Evolutionary conservation across 2,797 vertebrate species (phyloP), one percentile per base, ranked within the genome.

Genomic region (Helarctos malayanus): DNA sequence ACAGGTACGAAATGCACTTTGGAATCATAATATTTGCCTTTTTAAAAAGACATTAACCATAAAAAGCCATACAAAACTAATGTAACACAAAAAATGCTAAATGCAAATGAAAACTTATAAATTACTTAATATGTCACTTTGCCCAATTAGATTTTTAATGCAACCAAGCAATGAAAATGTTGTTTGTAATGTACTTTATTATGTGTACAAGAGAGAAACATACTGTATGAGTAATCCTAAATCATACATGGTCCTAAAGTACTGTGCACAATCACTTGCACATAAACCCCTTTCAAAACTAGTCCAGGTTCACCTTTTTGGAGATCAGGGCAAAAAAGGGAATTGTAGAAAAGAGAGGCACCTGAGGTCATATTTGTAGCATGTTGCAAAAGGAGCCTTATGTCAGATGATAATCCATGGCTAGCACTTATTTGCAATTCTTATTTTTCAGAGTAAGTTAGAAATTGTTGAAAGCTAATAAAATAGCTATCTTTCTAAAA

Each of bases 401-500:
- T 73, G 71, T 95, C 47, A 96, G 49, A 65, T 84, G 86, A 85
- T 88, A 82, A 76, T 47, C 32, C 5, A 61, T 27, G 45, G 16
- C 61, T 92, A 41, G 41, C 18, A 88, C 5, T 86, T 57, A 41
- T 52, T 61, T 84, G n/a, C 45, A 92, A 59, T 73, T 89, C 71
- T 94, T 82, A 93, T 29, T 96, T 88, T 95, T 90, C 73, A 65
- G 52, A 87, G 54, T 78, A 92, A 76, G 47, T 83, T 65, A 41
- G 32, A 91, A 96, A 89, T 80, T 89, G 32, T 71, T 57, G 29
- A 91, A 96, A 90, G 54, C n/a, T 69, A 95, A 87, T 87, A 35
- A 94, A 93, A 81, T 92, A 76, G 61, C 19, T 47, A 35, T 88
- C 38, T 90, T 93, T 94, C 71, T 84, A 88, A 95, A 97, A 94